phyloP scores from a whole-genome alignment of 92 coral and sea anemone genomes.

The Umimayanthus chanpuru region DNA sequence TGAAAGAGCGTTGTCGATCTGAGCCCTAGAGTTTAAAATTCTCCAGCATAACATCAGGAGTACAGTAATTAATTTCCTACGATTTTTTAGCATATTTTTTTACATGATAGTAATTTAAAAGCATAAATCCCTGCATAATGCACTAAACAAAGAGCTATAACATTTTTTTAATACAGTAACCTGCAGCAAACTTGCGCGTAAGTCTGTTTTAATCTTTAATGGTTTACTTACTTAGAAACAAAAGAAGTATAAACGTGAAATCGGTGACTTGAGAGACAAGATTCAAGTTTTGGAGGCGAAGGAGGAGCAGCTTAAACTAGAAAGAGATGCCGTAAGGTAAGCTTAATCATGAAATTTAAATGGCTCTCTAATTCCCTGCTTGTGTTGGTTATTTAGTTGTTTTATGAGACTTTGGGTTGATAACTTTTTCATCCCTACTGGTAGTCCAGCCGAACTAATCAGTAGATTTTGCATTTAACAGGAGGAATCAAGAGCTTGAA shows the following conservation, averaged over 20 bases:
- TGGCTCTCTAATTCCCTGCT: too few relatives aligned
- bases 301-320: constrained; percentile 83
- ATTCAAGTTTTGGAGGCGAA: constrained; percentile 81
- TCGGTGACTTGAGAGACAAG: constrained; percentile 73
- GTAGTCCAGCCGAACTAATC: not conserved
- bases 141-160: too few relatives aligned
- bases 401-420: not conserved
- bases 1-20: too few relatives aligned
- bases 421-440: not conserved
- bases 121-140: too few relatives aligned
- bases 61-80: too few relatives aligned
- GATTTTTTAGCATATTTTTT: too few relatives aligned
- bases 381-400: not conserved
- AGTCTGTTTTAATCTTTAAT: not conserved
- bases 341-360: not conserved
- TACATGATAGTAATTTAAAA: too few relatives aligned
- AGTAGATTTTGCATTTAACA: not conserved
- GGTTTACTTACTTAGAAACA: constrained; percentile 62
- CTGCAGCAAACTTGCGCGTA: not conserved
- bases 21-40: too few relatives aligned
- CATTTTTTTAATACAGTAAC: not conserved
- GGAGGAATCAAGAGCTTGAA: constrained; percentile 31
- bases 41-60: too few relatives aligned
- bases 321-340: constrained; percentile 81
- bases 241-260: constrained; percentile 82